A percentile compares a stretch with the other conserved stretches of the same genome.
Evolutionary conservation across 2,797 vertebrate genomes (phyloP).

Genomic region (Chaunax sp.): DNA sequence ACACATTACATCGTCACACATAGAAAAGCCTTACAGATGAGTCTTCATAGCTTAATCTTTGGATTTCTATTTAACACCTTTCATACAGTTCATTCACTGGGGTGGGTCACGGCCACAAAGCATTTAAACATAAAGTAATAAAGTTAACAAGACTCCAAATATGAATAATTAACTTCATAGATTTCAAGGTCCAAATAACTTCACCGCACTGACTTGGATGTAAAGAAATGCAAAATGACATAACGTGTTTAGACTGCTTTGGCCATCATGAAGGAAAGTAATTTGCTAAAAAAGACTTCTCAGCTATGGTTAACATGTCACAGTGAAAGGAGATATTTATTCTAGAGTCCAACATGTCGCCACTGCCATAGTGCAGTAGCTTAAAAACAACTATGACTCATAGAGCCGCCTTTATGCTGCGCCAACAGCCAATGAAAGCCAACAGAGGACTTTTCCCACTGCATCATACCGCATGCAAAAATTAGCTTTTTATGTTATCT

Average conservation of each 20-base stretch:
- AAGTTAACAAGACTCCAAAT: conserved; percentile 36
- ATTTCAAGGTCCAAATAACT: conserved; percentile 15
- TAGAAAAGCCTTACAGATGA: conserved; percentile 48
- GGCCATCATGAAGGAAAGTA: conserved; percentile 36
- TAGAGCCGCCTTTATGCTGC: conserved; percentile 58
- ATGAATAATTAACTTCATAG: conserved; percentile 27
- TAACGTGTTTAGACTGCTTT: conserved; percentile 33
- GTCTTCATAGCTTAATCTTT: conserved; percentile 37
- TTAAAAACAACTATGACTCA: conserved; percentile 54
- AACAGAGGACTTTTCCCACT: neutral
- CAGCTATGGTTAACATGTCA: conserved; percentile 41
- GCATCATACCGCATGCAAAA: conserved; percentile 10
- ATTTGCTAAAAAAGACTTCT: conserved; percentile 48
- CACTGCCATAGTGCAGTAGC: conserved; percentile 20
- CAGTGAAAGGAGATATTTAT: conserved; percentile 58
- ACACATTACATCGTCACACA: conserved; percentile 50
- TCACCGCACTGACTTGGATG: conserved; percentile 5
- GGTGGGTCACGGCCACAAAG: conserved; percentile 12
- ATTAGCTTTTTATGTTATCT: neutral
- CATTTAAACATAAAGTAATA: conserved; percentile 18
- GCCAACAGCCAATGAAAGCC: conserved; percentile 24
- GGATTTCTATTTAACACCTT: conserved; percentile 25
- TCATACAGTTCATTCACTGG: conserved; percentile 10
- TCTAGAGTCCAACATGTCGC: conserved; percentile 54
- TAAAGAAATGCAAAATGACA: conserved; percentile 36